These are phyloP conservation scores for Microplitis deprimator DNA, from an alignment of 2,888 invertebrate species.

Conservation along the genomic window DNA sequence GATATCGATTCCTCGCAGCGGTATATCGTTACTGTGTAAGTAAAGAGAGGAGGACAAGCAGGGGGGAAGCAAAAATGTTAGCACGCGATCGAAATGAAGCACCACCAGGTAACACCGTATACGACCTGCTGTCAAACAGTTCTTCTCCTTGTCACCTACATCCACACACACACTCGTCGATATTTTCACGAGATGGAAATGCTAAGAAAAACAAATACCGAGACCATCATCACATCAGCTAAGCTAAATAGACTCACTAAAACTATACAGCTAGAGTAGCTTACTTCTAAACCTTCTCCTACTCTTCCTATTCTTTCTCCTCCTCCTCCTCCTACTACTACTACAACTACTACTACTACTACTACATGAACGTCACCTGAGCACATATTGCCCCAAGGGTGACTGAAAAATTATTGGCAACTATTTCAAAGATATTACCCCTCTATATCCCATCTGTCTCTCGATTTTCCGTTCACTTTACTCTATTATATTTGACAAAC, in stretches of 20 bases:
- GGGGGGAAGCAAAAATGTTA: slow-evolving; percentile 29
- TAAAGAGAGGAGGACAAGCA: slow-evolving; percentile 51
- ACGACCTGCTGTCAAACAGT: slow-evolving; percentile 59
- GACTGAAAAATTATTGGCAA: not conserved
- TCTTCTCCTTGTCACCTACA: slow-evolving; percentile 61
- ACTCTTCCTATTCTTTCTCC: not conserved
- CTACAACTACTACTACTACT: not conserved
- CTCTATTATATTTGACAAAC: not conserved
- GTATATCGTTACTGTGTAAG: not conserved
- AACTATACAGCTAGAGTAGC: not conserved
- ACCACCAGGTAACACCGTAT: slow-evolving; percentile 55
- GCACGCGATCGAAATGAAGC: slow-evolving; percentile 60
- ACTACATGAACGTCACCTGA: not conserved
- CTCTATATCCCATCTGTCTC: slow-evolving; percentile 1
- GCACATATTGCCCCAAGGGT: slow-evolving; percentile 1
- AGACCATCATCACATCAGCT: slow-evolving; percentile 6
- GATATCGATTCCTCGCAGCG: slow-evolving; percentile 64
- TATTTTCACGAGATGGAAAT: slow-evolving; percentile 36
- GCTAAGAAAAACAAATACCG: slow-evolving; percentile 9
- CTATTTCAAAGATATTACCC: not conserved
- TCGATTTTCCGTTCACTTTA: not conserved
- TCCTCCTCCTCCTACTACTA: not conserved
- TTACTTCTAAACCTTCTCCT: not conserved
- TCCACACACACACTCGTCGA: slow-evolving; percentile 20
- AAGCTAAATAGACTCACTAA: too few relatives aligned